These are phyloP conservation scores for Gavia stellata DNA, from an alignment of 2,113 vertebrate genomes.

Conservation along the genomic window DNA sequence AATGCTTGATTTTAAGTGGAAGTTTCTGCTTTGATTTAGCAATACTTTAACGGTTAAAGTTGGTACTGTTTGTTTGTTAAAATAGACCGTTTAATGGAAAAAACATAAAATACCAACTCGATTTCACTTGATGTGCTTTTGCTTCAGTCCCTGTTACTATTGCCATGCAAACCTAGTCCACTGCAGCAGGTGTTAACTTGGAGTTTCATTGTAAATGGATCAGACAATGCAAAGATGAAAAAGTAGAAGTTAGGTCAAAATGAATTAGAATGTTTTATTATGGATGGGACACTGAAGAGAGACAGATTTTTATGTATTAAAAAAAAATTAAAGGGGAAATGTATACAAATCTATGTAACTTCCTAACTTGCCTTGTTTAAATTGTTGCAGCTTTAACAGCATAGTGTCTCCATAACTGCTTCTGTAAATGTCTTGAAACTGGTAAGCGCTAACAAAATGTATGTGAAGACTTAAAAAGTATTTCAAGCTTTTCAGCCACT, in stretches of 20 bases:
- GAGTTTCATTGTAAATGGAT: background rate
- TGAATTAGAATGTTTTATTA: background rate
- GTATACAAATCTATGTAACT: conserved; percentile 18
- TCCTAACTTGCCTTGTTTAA: conserved; percentile 35
- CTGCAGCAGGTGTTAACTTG: background rate
- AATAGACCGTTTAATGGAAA: background rate
- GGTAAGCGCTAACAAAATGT: conserved; percentile 40
- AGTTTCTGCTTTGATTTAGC: background rate
- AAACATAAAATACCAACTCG: background rate
- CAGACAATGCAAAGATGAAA: background rate
- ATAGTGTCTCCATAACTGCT: conserved; percentile 52
- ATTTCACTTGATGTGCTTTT: background rate
- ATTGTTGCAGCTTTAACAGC: conserved; percentile 50
- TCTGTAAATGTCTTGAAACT: conserved; percentile 42
- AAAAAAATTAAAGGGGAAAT: background rate
- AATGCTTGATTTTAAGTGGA: background rate
- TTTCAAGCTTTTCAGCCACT: conserved; percentile 23
- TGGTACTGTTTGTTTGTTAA: background rate
- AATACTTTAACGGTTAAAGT: background rate
- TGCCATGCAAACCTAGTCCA: background rate
- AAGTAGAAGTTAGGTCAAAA: background rate
- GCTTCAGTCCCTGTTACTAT: background rate
- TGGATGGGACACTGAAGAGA: background rate
- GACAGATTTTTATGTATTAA: background rate
- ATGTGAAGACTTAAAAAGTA: background rate